phyloP scores from a whole-genome alignment of 2,113 vertebrate species.

The Mungos mungo region DNA sequence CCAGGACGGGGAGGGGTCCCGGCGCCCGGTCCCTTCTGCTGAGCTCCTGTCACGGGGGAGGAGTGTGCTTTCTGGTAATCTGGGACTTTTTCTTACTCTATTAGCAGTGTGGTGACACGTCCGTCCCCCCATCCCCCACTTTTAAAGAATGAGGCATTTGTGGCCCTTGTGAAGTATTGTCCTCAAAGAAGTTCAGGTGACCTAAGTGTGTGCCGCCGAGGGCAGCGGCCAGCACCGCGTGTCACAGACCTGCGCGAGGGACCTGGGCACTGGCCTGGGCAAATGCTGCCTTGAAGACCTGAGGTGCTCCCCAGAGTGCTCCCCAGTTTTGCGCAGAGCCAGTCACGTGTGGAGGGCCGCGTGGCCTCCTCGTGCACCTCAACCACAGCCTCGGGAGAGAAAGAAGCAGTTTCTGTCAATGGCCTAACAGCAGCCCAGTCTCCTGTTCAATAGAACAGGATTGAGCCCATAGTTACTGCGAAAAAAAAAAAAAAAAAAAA shows the following conservation, averaged over 20 bases:
- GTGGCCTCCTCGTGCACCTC: rapidly evolving
- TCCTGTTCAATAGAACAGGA: rapidly evolving
- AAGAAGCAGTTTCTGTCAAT: not conserved
- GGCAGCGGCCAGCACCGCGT: not conserved
- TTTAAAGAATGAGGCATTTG: not conserved
- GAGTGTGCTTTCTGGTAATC: not conserved
- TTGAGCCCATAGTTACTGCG: not conserved
- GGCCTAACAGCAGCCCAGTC: no score
- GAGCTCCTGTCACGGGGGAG: no score
- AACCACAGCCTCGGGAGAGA: not conserved
- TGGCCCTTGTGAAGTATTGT: not conserved
- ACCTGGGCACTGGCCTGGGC: not conserved
- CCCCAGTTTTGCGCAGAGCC: rapidly evolving
- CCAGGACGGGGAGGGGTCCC: not conserved
- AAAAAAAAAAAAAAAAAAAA: not conserved
- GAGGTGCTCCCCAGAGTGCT: rapidly evolving
- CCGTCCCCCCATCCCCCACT: rapidly evolving
- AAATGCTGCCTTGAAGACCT: not conserved
- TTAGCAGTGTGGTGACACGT: not conserved
- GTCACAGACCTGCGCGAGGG: not conserved
- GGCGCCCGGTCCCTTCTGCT: no score
- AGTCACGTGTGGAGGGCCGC: not conserved
- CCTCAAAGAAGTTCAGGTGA: not conserved
- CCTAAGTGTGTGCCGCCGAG: not conserved
- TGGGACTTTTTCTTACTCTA: not conserved